These are phyloP conservation scores for Danaus melanippus DNA, from an alignment of 1,140 invertebrate species.

Conservation along the genomic window DNA sequence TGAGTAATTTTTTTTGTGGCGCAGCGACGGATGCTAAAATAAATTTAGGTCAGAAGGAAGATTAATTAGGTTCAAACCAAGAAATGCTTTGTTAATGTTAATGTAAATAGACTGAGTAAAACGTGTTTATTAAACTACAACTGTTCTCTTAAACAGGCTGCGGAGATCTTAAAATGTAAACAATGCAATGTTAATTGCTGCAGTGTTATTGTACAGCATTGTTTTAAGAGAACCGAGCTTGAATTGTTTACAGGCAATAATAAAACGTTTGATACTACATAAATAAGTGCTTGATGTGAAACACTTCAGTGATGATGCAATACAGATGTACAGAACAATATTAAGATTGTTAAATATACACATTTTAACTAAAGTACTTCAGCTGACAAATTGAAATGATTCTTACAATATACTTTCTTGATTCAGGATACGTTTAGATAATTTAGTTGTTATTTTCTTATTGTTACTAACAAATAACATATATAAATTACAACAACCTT, in stretches of 20 bases:
- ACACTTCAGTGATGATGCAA: neutral
- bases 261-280: conserved; percentile 17
- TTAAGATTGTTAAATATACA: neutral
- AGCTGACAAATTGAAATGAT: neutral
- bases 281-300: conserved; percentile 5
- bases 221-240: conserved; percentile 11
- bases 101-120: conserved; percentile 49
- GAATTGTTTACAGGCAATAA: conserved; percentile 25
- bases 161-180: conserved; percentile 45
- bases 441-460: too few species aligned
- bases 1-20: conserved; percentile 52
- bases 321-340: too few species aligned
- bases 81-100: conserved; percentile 43
- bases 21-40: conserved; percentile 46
- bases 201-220: conserved; percentile 27
- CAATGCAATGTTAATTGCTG: conserved; percentile 45
- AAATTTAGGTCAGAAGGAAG: conserved; percentile 52
- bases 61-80: conserved; percentile 57
- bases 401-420: too few species aligned
- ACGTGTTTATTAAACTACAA: conserved; percentile 50
- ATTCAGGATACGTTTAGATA: too few species aligned
- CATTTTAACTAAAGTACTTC: neutral
- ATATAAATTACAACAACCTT: too few species aligned
- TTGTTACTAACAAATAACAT: too few species aligned
- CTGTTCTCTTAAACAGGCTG: conserved; percentile 32